Evolutionary conservation across 35 echinoderm and acorn worm species (phyloP).

Genomic region (Nesometra sesokonis): DNA sequence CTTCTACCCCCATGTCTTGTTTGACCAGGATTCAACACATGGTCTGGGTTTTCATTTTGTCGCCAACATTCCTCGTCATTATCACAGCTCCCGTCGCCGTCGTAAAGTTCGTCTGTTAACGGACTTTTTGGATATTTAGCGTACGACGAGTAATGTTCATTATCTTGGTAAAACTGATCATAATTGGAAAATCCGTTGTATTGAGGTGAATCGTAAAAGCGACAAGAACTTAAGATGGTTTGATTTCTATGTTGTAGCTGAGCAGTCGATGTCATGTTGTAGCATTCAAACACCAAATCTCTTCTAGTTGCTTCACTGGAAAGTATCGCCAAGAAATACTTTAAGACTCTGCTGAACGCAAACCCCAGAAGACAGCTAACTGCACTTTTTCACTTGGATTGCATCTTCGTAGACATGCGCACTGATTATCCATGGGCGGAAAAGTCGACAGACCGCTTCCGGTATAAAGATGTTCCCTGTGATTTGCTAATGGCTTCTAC

Average conservation of each 20-base stretch:
- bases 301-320: neutral
- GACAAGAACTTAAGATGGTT: neutral
- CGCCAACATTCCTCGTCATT: neutral
- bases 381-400: neutral
- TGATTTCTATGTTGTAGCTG: neutral
- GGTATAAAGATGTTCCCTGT: neutral
- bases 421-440: neutral
- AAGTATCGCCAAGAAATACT: neutral
- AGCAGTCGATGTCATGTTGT: neutral
- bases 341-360: neutral
- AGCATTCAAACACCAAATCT: neutral
- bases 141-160: neutral
- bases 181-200: neutral
- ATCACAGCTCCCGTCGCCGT: neutral
- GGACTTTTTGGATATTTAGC: neutral
- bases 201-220: neutral
- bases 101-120: neutral
- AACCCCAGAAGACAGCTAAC: neutral
- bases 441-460: neutral
- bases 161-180: neutral
- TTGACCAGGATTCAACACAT: neutral
- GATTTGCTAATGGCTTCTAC: neutral
- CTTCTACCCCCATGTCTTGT: slow-evolving; percentile 13
- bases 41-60: neutral
- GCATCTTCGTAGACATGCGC: neutral